Conservation (phyloP, 2,888 invertebrate species). For the Acanthoscelides obtectus region DNA sequence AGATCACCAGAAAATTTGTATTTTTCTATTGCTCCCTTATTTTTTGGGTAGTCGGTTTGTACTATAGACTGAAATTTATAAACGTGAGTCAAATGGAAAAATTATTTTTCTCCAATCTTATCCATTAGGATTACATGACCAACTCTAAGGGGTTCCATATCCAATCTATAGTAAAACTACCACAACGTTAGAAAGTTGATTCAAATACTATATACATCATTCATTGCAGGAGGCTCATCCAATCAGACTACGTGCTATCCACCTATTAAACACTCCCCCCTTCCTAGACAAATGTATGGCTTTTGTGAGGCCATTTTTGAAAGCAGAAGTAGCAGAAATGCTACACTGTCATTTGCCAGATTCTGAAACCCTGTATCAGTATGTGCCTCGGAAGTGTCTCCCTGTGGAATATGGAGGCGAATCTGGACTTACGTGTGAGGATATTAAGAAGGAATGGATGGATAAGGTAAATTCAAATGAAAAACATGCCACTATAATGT, state of each 20-base stretch:
- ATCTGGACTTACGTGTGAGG: slow-evolving; percentile 53
- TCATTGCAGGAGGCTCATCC: slow-evolving; percentile 66
- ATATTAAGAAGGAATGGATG: slow-evolving; percentile 58
- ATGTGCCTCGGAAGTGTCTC: slow-evolving; percentile 59
- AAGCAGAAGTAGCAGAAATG: slow-evolving; percentile 59
- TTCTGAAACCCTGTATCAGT: slow-evolving; percentile 59
- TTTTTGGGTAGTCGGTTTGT: no score
- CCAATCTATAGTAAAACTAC: no score
- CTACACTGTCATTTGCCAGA: slow-evolving; percentile 67
- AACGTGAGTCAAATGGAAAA: no score
- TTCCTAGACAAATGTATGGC: slow-evolving; percentile 60
- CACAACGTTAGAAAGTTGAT: no score
- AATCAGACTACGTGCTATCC: slow-evolving; percentile 60
- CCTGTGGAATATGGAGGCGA: slow-evolving; percentile 68
- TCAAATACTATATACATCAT: no score
- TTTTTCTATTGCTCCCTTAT: no score
- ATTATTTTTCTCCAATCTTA: no score
- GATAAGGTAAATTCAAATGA: slow-evolving; percentile 55
- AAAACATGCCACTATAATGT: slow-evolving; percentile 49
- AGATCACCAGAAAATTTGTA: no score
- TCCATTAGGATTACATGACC: no score
- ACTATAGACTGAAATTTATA: no score
- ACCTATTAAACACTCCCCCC: slow-evolving; percentile 61
- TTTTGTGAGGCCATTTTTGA: slow-evolving; percentile 62
- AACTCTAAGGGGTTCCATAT: no score